Base-by-base conservation (phyloP, 92 coral and sea anemone species). In the Porites evermanni region DNA sequence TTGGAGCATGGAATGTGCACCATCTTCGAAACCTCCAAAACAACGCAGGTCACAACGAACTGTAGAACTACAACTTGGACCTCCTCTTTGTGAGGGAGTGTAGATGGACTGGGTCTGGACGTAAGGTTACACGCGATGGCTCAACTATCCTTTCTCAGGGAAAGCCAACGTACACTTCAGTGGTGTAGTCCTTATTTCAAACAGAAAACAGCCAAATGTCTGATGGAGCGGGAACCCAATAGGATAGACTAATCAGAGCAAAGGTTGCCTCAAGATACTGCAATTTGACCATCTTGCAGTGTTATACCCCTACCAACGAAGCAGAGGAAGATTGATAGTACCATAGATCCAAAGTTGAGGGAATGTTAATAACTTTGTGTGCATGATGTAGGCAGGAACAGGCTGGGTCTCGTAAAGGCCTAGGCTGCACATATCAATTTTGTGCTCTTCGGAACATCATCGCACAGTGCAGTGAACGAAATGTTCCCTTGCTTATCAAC, bases 1-100 rank as follows among this genome's bases (percentile, higher is more conserved):
- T 75, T 18, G 88, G 72, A 59, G 21, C 85, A 65, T 86, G 72
- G 78, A 78, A 84, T 54, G 20, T n/a, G 83, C 19, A 75, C 83
- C 70, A 74, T 84, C 64, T 74, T 58, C 19, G 64, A 84, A 73
- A 78, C 72, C 8, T 66, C 77, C 0, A 86, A 78, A 54, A 68
- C 85, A n/a, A 70, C 89, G 8, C 79, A 86, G 32, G 89, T 67
- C 38, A 47, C 6, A 63, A 52, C 7, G 72, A 78, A 64, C 67
- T 69, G 85, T 13, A 81, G 38, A 53, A 53, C 23, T 81, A 81
- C 63, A 67, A 71, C 3, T 58, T 66, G 56, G 86, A 82, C 53
- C 18, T 82, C 23, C 86, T 56, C 20, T 38, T 78, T 19, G 64
- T 26, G 0, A 54, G 71, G 11, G 70, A 82, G 47, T 82, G 72